Conservation (phyloP, 2,888 invertebrate genomes). For the Epistrophella euchroma region DNA sequence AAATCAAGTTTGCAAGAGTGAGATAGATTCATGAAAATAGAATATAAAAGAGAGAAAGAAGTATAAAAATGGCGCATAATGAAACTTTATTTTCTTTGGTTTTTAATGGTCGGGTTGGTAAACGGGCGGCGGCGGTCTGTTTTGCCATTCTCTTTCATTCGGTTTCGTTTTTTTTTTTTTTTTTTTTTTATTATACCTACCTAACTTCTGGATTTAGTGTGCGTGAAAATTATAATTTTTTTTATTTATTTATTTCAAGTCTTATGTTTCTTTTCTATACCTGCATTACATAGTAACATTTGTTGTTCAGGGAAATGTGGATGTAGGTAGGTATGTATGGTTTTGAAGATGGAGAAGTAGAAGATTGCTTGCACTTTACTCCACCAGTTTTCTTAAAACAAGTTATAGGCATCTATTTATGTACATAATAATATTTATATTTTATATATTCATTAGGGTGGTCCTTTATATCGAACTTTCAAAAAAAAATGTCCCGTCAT, state of each 20-base stretch:
- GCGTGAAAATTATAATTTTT: constrained; percentile 43
- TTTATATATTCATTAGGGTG: too few relatives aligned
- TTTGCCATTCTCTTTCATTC: constrained; percentile 60
- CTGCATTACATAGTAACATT: too few relatives aligned
- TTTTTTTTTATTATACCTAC: constrained; percentile 4
- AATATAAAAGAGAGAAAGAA: constrained; percentile 8
- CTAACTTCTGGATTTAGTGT: constrained; percentile 35
- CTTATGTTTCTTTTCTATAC: constrained; percentile 33
- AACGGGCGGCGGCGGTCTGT: constrained; percentile 25
- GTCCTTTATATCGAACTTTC: too few relatives aligned
- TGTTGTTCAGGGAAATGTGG: constrained; percentile 29
- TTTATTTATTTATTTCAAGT: constrained; percentile 38
- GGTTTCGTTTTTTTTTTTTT: constrained; percentile 29
- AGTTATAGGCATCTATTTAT: neutral
- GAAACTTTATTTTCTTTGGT: constrained; percentile 62
- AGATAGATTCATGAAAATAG: neutral
- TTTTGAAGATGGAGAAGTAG: constrained; percentile 40
- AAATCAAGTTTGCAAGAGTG: constrained; percentile 52
- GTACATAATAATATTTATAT: too few relatives aligned
- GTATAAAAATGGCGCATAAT: constrained; percentile 66
- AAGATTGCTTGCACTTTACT: constrained; percentile 55
- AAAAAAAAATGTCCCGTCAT: too few relatives aligned
- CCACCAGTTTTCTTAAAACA: constrained; percentile 7
- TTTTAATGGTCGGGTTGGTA: constrained; percentile 1
- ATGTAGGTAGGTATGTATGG: constrained; percentile 18